A percentile compares a stretch with the other conserved stretches of the same genome.
Evolutionary conservation across 37 sponge, comb jelly and placozoan species (phyloP).

Genomic region (Agelas oroides): DNA sequence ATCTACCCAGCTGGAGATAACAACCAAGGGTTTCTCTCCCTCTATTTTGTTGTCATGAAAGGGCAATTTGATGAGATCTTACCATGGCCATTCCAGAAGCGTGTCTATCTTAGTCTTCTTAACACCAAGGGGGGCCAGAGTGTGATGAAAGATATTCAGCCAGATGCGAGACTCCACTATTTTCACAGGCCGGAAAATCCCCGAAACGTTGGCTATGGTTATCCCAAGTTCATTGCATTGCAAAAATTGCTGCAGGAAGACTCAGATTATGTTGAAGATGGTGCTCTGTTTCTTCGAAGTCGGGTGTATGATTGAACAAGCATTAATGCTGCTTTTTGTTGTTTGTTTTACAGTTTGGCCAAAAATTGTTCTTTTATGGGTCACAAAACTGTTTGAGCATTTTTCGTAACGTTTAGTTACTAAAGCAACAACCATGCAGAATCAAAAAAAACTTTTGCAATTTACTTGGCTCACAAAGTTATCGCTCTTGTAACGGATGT

Average conservation of each 20-base stretch:
- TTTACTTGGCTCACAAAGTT: too few relatives aligned
- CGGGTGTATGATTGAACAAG: slow-evolving; percentile 15
- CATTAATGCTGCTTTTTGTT: too few relatives aligned
- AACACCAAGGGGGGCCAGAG: slow-evolving; percentile 30
- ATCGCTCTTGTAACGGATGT: too few relatives aligned
- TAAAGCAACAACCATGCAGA: too few relatives aligned
- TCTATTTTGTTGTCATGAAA: slow-evolving; percentile 78
- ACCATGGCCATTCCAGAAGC: slow-evolving; percentile 78
- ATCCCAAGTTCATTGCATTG: slow-evolving; percentile 65
- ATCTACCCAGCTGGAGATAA: slow-evolving; percentile 78
- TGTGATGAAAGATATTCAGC: slow-evolving; percentile 56
- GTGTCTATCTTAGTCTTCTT: slow-evolving; percentile 57
- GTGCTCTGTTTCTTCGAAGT: slow-evolving; percentile 50
- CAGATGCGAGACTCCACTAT: slow-evolving; percentile 68
- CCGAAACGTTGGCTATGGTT: slow-evolving; percentile 74
- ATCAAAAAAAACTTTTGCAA: too few relatives aligned
- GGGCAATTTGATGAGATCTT: slow-evolving; percentile 81
- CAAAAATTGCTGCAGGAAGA: slow-evolving; percentile 19
- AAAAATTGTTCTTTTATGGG: too few relatives aligned
- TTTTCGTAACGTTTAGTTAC: too few relatives aligned
- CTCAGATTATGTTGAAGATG: slow-evolving; percentile 56
- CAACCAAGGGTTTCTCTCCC: slow-evolving; percentile 59
- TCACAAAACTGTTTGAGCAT: too few relatives aligned
- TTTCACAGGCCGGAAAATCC: slow-evolving; percentile 50
- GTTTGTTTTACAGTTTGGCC: too few relatives aligned